These are phyloP conservation scores for Prosopocoilus inquinatus DNA, from an alignment of 2,888 invertebrate genomes.

Conservation along the genomic window DNA sequence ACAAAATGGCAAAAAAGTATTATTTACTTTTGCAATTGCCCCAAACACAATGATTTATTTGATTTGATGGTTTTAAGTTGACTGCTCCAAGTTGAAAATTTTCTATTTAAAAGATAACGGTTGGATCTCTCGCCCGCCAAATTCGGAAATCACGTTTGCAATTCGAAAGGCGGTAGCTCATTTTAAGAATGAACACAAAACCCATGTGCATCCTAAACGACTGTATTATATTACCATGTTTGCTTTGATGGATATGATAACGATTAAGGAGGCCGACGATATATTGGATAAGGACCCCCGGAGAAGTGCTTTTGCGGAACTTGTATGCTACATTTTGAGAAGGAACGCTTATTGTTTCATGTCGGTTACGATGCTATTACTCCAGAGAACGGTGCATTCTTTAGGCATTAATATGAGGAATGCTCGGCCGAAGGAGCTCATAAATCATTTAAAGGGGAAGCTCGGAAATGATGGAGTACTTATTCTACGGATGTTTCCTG, in stretches of 20 bases:
- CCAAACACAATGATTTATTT: too few species aligned
- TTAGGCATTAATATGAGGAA: slow-evolving; percentile 30
- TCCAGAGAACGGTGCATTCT: background rate
- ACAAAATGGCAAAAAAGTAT: too few species aligned
- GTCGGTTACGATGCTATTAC: background rate
- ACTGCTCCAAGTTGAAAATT: slow-evolving; percentile 32
- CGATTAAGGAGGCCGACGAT: slow-evolving; percentile 2
- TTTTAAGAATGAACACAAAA: slow-evolving; percentile 2
- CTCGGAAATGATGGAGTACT: slow-evolving; percentile 84
- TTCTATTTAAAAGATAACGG: slow-evolving; percentile 63
- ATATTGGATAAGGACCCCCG: slow-evolving; percentile 4
- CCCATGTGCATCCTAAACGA: slow-evolving; percentile 6
- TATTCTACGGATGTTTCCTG: slow-evolving; percentile 86
- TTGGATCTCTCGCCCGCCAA: slow-evolving; percentile 55
- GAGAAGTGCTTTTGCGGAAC: slow-evolving; percentile 36
- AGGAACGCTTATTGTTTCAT: slow-evolving; percentile 47
- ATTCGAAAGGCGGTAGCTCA: slow-evolving; percentile 38
- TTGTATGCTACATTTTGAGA: slow-evolving; percentile 40
- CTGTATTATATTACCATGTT: background rate
- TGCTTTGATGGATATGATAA: slow-evolving; percentile 1
- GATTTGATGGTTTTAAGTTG: slow-evolving; percentile 35
- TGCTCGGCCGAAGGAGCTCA: too few species aligned
- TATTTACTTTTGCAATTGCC: too few species aligned
- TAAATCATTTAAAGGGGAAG: slow-evolving; percentile 60
- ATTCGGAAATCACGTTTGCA: slow-evolving; percentile 54